These are phyloP conservation scores for Perizoma flavofasciatum DNA, from an alignment of 2,888 invertebrate species.

Conservation along the genomic window DNA sequence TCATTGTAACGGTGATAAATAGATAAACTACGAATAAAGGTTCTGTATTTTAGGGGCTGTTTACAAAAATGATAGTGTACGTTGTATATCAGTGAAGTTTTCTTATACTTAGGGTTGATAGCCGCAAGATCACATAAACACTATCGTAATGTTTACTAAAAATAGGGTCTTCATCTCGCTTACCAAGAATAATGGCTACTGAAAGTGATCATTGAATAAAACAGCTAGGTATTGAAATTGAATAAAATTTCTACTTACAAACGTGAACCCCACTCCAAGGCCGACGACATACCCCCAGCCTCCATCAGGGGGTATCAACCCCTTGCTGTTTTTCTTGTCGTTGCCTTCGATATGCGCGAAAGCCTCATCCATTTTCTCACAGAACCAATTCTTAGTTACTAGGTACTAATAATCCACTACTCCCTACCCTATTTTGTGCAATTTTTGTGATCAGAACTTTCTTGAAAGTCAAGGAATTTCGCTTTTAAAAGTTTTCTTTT, in stretches of 20 bases:
- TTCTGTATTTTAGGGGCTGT: no score
- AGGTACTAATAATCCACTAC: background rate
- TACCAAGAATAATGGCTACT: background rate
- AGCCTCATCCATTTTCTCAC: constrained; percentile 70
- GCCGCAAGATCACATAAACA: no score
- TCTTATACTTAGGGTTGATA: no score
- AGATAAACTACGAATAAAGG: no score
- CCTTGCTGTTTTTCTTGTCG: constrained; percentile 41
- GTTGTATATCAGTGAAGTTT: no score
- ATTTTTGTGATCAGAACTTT: constrained; percentile 2
- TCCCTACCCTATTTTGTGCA: constrained; percentile 5
- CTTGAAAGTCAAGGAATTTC: background rate
- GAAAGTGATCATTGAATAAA: background rate
- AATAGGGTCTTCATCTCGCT: no score
- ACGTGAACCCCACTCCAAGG: constrained; percentile 88
- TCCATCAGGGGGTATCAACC: constrained; percentile 86
- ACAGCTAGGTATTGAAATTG: no score
- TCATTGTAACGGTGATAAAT: no score
- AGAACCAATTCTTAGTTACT: constrained; percentile 8
- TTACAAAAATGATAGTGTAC: no score
- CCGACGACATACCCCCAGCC: constrained; percentile 93
- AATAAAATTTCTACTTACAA: constrained; percentile 84
- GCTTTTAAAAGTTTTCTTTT: background rate
- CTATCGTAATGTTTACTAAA: no score
- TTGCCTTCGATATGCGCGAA: constrained; percentile 68